phyloP scores from a whole-genome alignment of 2,888 invertebrate genomes.

The Elegia similella region DNA sequence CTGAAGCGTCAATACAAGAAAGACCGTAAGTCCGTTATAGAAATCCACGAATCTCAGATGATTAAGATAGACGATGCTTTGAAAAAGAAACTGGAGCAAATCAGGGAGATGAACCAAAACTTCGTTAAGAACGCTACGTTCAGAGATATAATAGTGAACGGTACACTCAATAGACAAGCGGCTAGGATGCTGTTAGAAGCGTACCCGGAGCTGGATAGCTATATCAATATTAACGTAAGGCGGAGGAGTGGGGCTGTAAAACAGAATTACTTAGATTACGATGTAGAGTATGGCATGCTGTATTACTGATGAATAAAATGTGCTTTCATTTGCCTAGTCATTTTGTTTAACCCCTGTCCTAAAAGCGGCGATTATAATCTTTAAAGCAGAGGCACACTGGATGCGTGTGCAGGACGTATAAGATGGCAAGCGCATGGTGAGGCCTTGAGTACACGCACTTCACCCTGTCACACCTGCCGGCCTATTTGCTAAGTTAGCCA shows the following conservation, averaged over 20 bases:
- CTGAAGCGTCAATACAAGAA: constrained; percentile 58
- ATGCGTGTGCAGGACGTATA: no score
- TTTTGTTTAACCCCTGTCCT: no score
- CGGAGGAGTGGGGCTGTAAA: constrained; percentile 11
- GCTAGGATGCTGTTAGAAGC: constrained; percentile 46
- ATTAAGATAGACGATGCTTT: constrained; percentile 49
- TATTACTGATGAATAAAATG: constrained; percentile 51
- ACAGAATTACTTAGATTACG: constrained; percentile 49
- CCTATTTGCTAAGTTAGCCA: no score
- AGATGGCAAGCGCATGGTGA: no score
- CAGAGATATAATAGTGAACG: constrained; percentile 54
- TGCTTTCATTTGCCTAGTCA: not conserved
- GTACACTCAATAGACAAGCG: constrained; percentile 42
- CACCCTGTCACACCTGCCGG: no score
- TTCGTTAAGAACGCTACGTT: constrained; percentile 55
- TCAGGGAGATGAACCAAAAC: constrained; percentile 45
- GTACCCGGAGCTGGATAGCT: constrained; percentile 50
- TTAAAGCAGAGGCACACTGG: no score
- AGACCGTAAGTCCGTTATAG: constrained; percentile 53
- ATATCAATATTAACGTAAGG: constrained; percentile 31
- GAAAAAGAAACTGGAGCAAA: constrained; percentile 40
- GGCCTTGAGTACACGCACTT: no score
- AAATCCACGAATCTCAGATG: constrained; percentile 52
- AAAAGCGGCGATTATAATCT: no score
- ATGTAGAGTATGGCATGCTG: constrained; percentile 60